These are phyloP conservation scores for Pyrocoelia pectoralis DNA, from an alignment of 2,888 invertebrate species.

Conservation along the genomic window DNA sequence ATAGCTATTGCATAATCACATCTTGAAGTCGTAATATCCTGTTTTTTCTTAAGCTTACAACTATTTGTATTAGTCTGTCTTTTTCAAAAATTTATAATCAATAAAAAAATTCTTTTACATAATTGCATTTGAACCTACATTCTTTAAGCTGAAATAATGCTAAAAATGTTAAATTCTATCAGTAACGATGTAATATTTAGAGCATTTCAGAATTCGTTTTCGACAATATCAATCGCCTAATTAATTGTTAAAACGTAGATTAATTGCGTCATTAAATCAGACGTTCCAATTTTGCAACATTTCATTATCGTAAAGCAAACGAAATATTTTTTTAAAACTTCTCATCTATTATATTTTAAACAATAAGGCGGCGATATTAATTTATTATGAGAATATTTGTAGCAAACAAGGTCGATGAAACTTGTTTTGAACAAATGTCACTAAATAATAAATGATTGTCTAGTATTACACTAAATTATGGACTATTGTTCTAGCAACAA, in stretches of 20 bases:
- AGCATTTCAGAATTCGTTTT: background rate
- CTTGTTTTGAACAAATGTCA: background rate
- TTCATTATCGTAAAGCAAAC: no score
- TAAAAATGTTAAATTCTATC: background rate
- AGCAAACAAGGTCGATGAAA: background rate
- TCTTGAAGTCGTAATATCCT: background rate
- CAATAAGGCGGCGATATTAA: background rate
- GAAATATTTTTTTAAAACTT: background rate
- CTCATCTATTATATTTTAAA: background rate
- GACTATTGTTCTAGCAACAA: background rate
- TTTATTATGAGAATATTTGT: slow-evolving; percentile 1
- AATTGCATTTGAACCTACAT: background rate
- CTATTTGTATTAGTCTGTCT: background rate
- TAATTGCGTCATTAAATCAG: no score
- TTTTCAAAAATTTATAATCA: background rate
- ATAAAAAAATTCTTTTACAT: background rate
- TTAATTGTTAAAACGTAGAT: background rate
- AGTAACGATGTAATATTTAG: background rate
- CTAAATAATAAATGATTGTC: background rate
- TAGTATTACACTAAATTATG: background rate
- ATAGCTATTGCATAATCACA: background rate
- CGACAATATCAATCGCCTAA: background rate
- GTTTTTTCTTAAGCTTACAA: background rate
- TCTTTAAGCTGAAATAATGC: background rate
- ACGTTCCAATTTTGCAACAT: no score